A percentile compares a stretch with the other conserved stretches of the same genome.
Conservation (phyloP, 2,113 vertebrate species). For the Chascanopsetta lugubris region DNA sequence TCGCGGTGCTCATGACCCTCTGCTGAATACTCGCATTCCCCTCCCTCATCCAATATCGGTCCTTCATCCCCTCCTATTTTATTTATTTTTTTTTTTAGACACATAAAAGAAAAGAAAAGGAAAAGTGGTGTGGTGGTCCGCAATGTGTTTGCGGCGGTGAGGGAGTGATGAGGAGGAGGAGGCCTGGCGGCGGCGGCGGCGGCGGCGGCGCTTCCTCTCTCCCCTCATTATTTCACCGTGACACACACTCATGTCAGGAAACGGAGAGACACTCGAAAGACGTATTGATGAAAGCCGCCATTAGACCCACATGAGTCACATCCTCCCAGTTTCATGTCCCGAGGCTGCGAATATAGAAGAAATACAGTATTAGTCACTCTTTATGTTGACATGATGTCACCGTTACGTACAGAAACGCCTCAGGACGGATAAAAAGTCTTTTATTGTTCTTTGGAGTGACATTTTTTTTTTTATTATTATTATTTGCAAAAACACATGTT, state of each 20-base stretch:
- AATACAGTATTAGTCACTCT: background rate
- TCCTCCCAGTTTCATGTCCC: constrained; percentile 7
- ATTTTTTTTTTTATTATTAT: no score
- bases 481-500: constrained; percentile 5
- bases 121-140: constrained; percentile 7
- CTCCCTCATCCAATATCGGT: constrained; percentile 8
- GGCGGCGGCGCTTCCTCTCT: constrained; percentile 37
- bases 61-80: no score
- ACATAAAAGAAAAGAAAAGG: no score
- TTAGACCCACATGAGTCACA: constrained; percentile 48
- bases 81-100: no score
- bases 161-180: constrained; percentile 47
- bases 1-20: constrained; percentile 9
- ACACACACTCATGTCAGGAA: constrained; percentile 48
- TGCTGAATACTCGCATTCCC: constrained; percentile 5
- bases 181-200: no score
- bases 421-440: constrained; percentile 14
- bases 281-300: constrained; percentile 40
- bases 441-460: constrained; percentile 38
- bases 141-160: constrained; percentile 44
- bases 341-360: background rate
- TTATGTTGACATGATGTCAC: background rate
- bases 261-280: constrained; percentile 31
- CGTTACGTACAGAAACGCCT: background rate
- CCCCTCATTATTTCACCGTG: constrained; percentile 62